Conservation (phyloP, 2,797 vertebrate genomes). For the Clarias platycephalus region DNA sequence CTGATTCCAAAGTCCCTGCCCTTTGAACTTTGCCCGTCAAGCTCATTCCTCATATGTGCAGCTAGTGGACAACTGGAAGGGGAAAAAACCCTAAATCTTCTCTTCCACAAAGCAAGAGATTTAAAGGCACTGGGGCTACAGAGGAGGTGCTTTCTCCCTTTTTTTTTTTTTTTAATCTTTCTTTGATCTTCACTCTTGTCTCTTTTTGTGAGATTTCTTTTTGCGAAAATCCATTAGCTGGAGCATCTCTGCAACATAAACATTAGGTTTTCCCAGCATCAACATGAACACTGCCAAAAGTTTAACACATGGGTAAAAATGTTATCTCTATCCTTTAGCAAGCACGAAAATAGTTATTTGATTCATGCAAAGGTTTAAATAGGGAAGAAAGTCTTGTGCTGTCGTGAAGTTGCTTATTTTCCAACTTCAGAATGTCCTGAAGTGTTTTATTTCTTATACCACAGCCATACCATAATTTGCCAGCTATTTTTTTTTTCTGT, state of each 20-base stretch:
- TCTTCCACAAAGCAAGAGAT: not conserved
- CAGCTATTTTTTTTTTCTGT: not conserved
- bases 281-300: not conserved
- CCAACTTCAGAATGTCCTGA: not conserved
- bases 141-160: not conserved
- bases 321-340: not conserved
- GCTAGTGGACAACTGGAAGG: slow-evolving; percentile 30
- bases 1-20: slow-evolving; percentile 26
- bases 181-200: not conserved
- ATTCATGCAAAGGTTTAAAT: not conserved
- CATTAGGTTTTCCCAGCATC: not conserved
- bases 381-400: not conserved
- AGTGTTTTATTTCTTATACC: not conserved
- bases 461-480: not conserved
- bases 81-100: slow-evolving; percentile 1
- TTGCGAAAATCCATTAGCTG: slow-evolving; percentile 38
- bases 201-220: slow-evolving; percentile 4
- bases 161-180: not conserved
- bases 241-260: not conserved
- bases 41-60: slow-evolving; percentile 43
- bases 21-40: slow-evolving; percentile 39
- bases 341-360: not conserved
- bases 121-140: not conserved
- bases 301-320: not conserved
- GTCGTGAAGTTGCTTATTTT: not conserved